phyloP scores from a whole-genome alignment of 2,888 invertebrate species.

The Synergus gifuensis region DNA sequence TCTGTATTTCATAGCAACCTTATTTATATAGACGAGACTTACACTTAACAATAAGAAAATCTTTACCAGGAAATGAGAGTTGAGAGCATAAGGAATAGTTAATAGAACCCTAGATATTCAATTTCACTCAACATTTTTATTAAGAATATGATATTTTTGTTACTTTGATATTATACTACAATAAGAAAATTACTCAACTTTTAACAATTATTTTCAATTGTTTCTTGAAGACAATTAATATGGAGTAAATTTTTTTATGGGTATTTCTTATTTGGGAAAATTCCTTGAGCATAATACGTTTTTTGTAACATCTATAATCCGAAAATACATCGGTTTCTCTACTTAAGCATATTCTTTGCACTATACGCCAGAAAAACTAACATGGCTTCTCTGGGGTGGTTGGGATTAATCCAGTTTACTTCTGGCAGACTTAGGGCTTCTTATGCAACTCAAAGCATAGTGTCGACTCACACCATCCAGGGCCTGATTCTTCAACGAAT shows the following conservation, averaged over 20 bases:
- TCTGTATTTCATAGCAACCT: neutral
- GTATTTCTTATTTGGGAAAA: neutral
- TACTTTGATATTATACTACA: too few species aligned
- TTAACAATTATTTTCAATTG: too few species aligned
- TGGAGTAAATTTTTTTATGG: too few species aligned
- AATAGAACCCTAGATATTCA: neutral
- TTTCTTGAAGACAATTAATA: too few species aligned
- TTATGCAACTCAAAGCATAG: slow-evolving; percentile 71
- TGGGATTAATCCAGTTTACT: slow-evolving; percentile 77
- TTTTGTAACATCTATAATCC: slow-evolving; percentile 21
- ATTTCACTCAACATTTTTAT: too few species aligned
- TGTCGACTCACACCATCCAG: slow-evolving; percentile 43
- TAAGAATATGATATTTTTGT: too few species aligned
- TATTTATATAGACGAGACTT: slow-evolving; percentile 21
- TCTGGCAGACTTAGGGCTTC: slow-evolving; percentile 75
- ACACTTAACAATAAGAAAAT: slow-evolving; percentile 15
- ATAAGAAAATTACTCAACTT: too few species aligned
- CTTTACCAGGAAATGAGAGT: slow-evolving; percentile 23
- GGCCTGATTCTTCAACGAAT: slow-evolving; percentile 8
- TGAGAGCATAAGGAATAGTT: slow-evolving; percentile 17
- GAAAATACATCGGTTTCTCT: slow-evolving; percentile 32
- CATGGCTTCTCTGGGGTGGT: slow-evolving; percentile 74
- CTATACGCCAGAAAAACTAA: slow-evolving; percentile 72
- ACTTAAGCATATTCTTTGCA: slow-evolving; percentile 44
- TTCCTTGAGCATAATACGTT: neutral